phyloP scores from a whole-genome alignment of 2,113 vertebrate species.

The Australoheros scitulus region DNA sequence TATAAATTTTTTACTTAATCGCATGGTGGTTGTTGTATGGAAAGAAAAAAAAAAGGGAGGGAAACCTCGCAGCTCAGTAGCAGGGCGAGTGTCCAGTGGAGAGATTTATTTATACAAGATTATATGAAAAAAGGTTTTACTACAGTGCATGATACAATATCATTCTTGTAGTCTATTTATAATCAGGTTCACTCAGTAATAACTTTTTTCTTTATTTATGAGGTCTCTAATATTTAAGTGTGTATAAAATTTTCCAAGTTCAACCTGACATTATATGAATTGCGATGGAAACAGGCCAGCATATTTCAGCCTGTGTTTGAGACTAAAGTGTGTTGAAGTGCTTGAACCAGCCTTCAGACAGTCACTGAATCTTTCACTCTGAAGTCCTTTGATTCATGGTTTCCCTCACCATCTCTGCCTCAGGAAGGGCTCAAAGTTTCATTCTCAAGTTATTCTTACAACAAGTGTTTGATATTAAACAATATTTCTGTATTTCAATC shows the following conservation, averaged over 20 bases:
- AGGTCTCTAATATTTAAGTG: constrained; percentile 47
- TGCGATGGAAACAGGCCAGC: background rate
- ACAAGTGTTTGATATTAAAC: background rate
- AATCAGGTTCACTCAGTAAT: constrained; percentile 29
- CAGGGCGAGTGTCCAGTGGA: constrained; percentile 16
- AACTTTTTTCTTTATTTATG: constrained; percentile 56
- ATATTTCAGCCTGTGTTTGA: constrained; percentile 1
- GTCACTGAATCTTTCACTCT: background rate
- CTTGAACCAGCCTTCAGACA: background rate
- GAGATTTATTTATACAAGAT: constrained; percentile 59
- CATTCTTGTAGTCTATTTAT: constrained; percentile 46
- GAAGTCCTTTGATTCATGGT: background rate
- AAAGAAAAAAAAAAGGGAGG: constrained; percentile 18
- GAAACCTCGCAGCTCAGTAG: constrained; percentile 16
- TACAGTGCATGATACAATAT: constrained; percentile 34
- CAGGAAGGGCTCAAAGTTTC: background rate
- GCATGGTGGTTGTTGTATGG: constrained; percentile 56
- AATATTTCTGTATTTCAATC: background rate
- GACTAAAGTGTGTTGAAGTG: background rate
- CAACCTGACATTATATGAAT: constrained; percentile 26
- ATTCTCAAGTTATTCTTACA: background rate
- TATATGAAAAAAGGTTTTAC: constrained; percentile 31
- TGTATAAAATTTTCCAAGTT: constrained; percentile 21
- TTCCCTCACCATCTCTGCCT: background rate
- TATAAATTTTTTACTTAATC: constrained; percentile 74